phyloP scores from a whole-genome alignment of 2,888 invertebrate genomes.

The Plusia festucae region DNA sequence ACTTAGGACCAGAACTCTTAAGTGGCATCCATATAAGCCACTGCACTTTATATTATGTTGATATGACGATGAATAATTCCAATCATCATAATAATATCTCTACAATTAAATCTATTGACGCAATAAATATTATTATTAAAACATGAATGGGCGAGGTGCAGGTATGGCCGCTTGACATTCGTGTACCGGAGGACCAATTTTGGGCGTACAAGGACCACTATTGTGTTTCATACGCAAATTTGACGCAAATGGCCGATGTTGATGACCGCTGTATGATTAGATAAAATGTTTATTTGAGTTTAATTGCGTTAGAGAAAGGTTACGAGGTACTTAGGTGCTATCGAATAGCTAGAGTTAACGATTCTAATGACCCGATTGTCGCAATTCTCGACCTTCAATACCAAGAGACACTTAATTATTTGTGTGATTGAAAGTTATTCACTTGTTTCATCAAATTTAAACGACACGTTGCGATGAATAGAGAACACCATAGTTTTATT shows the following conservation, averaged over 20 bases:
- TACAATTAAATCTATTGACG: conserved; percentile 32
- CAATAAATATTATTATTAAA: conserved; percentile 18
- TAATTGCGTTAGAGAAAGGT: not conserved
- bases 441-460: not conserved
- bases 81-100: conserved; percentile 23
- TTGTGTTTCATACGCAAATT: conserved; percentile 46
- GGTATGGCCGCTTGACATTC: conserved; percentile 27
- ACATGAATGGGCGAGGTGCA: conserved; percentile 33
- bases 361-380: conserved; percentile 4
- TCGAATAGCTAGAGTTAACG: not conserved
- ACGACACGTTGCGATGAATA: not conserved
- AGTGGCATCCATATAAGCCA: not conserved
- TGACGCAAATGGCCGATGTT: conserved; percentile 35
- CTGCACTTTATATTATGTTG: not conserved
- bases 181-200: conserved; percentile 14
- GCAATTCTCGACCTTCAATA: not conserved
- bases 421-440: not conserved
- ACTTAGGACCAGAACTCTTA: not conserved
- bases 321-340: not conserved
- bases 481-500: not conserved
- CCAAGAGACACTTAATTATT: not conserved
- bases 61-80: conserved; percentile 5
- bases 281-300: conserved; percentile 9
- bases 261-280: conserved; percentile 29
- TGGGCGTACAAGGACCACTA: conserved; percentile 46